phyloP scores from a whole-genome alignment of 2,888 invertebrate species.

The Belgica antarctica region DNA sequence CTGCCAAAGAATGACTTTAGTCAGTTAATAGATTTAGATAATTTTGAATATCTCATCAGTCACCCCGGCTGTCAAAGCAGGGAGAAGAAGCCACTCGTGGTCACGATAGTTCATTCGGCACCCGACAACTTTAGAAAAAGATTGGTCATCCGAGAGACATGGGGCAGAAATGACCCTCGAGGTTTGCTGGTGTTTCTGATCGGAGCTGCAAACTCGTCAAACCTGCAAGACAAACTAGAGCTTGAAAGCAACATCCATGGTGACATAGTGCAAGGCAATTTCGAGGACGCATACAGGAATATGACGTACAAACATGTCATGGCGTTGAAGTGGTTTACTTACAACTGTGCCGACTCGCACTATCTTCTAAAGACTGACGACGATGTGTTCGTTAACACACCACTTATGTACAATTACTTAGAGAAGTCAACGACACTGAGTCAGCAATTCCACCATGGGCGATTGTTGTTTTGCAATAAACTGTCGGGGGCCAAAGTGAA shows the following conservation, averaged over 20 bases:
- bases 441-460: conserved; percentile 33
- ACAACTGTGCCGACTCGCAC: conserved; percentile 67
- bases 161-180: conserved; percentile 62
- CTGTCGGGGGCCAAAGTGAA: conserved; percentile 57
- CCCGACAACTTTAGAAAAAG: conserved; percentile 65
- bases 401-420: conserved; percentile 60
- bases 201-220: conserved; percentile 57
- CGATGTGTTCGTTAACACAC: conserved; percentile 72
- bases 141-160: conserved; percentile 67
- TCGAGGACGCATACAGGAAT: conserved; percentile 74
- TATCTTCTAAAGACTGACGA: conserved; percentile 74
- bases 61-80: conserved; percentile 59
- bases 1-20: conserved; percentile 50
- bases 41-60: conserved; percentile 64
- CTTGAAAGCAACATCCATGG: conserved; percentile 60
- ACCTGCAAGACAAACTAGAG: conserved; percentile 52
- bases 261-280: conserved; percentile 76
- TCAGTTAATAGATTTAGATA: conserved; percentile 60
- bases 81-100: conserved; percentile 55
- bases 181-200: conserved; percentile 67
- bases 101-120: conserved; percentile 69
- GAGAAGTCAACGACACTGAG: conserved; percentile 45
- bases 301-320: conserved; percentile 83
- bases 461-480: conserved; percentile 64
- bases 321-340: conserved; percentile 74